Base-by-base conservation (phyloP, 2,797 vertebrate genomes). In the Epinephelus malabaricus region DNA sequence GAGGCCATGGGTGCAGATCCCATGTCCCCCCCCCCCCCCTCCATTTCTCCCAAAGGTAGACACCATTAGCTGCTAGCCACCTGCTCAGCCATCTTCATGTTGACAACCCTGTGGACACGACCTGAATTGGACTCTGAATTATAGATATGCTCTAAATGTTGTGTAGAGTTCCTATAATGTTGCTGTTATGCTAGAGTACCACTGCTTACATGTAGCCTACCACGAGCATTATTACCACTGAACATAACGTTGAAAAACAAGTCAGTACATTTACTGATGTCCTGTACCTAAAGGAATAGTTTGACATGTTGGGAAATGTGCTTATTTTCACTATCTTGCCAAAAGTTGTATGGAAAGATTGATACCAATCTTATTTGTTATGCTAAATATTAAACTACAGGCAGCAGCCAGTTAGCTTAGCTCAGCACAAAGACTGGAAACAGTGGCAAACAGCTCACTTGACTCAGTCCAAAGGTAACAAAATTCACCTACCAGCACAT, bases 381-480 rank as follows among this genome's bases (percentile, higher is more conserved):
- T 0, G 0, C 18, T 40, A 55, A 54, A 34, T 47, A 55, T 51
- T n/a, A 69, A 63, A 27, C 74, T 40, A 30, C 27, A 30, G 27
- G 34, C 46, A 30, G 54, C 5, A 6, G 30, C 11, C 34, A 45
- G 17, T 63, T 69, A 3, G 25, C n/a, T 61, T 40, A 43, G 69
- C 58, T 27, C 49, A 69, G 21, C 65, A 55, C 38, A 54, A 53
- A 18, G 25, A 54, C 34, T 13, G 55, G 18, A 59, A 67, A 60
- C 4, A 13, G 9, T 3, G 5, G n/a, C 3, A 51, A 71, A 50
- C 46, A 18, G 30, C n/a, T 70, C 7, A n/a, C 18, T 12, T 21
- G 38, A 34, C 50, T 56, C 34, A 34, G 34, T 34, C 34, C 34
- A 34, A 1, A 7, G 34, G 6, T 34, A 34, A 34, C 34, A 34